Evolutionary conservation across 2,113 vertebrate species (phyloP).

Genomic region (Ornithorhynchus anatinus): DNA sequence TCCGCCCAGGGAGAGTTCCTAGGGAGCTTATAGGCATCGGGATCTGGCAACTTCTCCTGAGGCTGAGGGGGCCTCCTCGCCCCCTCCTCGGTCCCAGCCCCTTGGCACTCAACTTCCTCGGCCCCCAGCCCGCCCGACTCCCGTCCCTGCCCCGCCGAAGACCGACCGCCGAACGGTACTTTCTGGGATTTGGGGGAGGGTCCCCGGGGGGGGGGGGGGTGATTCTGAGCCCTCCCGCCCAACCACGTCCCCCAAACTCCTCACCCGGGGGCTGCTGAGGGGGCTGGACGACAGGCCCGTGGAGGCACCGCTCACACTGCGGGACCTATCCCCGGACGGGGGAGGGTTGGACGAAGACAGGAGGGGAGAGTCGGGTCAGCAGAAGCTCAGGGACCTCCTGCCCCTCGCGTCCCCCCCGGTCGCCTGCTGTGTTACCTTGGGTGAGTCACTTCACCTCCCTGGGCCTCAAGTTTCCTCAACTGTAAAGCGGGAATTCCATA

Average conservation of each 20-base stretch:
- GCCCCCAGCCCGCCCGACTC: too few species aligned
- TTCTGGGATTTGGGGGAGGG: neutral
- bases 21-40: too few species aligned
- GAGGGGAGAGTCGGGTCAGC: neutral
- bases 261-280: slow-evolving; percentile 92
- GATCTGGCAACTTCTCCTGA: too few species aligned
- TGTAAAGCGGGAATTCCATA: too few species aligned
- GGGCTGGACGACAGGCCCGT: slow-evolving; percentile 91
- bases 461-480: too few species aligned
- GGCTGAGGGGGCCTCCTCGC: too few species aligned
- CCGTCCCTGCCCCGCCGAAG: neutral
- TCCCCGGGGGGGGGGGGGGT: neutral
- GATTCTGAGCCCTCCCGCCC: neutral
- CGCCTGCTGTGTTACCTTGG: too few species aligned
- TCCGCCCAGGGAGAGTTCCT: too few species aligned
- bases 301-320: slow-evolving; percentile 90
- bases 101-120: neutral
- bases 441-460: too few species aligned
- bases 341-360: neutral
- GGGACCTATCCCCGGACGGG: slow-evolving; percentile 73
- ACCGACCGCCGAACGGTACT: neutral
- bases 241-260: slow-evolving; percentile 7
- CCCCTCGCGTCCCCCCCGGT: too few species aligned
- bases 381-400: neutral
- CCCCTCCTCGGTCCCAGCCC: too few species aligned